Evolutionary conservation across 2,797 vertebrate species (phyloP).

Genomic region (Peromyscus eremicus): DNA sequence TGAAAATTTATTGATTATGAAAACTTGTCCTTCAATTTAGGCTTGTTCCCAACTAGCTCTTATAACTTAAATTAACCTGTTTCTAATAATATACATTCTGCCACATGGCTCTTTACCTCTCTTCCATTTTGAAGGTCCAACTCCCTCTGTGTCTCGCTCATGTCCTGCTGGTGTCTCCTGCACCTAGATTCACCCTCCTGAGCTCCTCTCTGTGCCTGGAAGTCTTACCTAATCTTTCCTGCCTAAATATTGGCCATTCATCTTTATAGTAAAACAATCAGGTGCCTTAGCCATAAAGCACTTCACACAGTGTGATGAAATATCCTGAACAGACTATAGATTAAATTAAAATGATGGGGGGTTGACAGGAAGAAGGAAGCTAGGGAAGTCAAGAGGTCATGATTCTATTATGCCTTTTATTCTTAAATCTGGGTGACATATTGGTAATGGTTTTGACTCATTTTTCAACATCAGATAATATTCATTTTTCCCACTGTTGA

Average conservation of each 20-base stretch:
- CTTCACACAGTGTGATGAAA: background rate
- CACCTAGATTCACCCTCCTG: background rate
- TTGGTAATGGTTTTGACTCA: background rate
- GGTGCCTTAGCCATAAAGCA: background rate
- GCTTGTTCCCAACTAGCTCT: background rate
- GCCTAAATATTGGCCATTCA: background rate
- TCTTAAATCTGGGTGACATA: too few species aligned
- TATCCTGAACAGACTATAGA: background rate
- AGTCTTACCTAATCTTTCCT: background rate
- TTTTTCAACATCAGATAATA: background rate
- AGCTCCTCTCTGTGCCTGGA: background rate
- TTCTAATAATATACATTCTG: background rate
- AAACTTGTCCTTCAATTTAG: background rate
- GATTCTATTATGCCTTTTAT: background rate
- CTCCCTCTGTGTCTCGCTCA: background rate
- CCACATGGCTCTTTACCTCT: background rate
- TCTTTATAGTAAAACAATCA: background rate
- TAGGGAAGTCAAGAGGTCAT: background rate
- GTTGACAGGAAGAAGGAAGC: background rate
- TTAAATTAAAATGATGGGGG: background rate
- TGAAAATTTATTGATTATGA: background rate
- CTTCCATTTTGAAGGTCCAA: background rate
- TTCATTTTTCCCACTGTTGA: background rate
- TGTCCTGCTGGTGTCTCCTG: background rate
- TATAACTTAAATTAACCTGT: background rate